Base-by-base conservation (phyloP, 1,140 invertebrate species). In the Acromyrmex echinatior region DNA sequence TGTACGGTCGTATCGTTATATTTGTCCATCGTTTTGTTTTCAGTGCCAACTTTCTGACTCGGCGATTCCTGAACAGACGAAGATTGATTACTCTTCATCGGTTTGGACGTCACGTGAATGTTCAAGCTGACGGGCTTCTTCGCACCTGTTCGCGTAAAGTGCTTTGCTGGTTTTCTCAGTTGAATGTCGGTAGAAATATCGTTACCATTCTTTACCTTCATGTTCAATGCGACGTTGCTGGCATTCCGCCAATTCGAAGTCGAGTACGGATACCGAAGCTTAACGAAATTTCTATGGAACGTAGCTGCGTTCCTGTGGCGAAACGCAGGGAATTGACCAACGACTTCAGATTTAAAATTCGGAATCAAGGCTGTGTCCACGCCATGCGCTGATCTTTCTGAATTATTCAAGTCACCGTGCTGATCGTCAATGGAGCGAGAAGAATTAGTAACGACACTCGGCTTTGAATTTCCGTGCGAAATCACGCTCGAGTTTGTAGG, bases 401-500 rank as follows among this genome's bases (percentile, higher is more conserved):
- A 91, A 91, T 91, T 91, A 88, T 91, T 90, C 80, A 90, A 53
- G 1, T 2, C 51, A 21, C 56, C 21, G 35, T 51, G 76, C 31
- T n/a, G 39, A 25, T n/a, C 4, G 45, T 25, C 60, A 21, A 58
- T 10, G n/a, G 1, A 49, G 6, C 68, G 70, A 51, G 14, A 14
- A 31, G 80, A 62, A 49, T 63, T 39, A n/a, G 4, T 28, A 4
- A 16, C 16, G 16, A 84, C 12, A 21, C 10, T 14, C 12, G 25
- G 3, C n/a, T 62, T 53, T 3, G 28, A 31, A 35, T 74, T 18
- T 31, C 28, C 25, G 4, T 51, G 4, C 12, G 39, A 62, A 74
- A 39, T 31, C 9, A 51, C 28, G 3, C 25, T 18, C 31, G 65
- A 45, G 5, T 58, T 53, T 18, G 16, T 28, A 18, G 14, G 31